phyloP scores from a whole-genome alignment of 2,113 vertebrate genomes.

The Crotalus helleri region DNA sequence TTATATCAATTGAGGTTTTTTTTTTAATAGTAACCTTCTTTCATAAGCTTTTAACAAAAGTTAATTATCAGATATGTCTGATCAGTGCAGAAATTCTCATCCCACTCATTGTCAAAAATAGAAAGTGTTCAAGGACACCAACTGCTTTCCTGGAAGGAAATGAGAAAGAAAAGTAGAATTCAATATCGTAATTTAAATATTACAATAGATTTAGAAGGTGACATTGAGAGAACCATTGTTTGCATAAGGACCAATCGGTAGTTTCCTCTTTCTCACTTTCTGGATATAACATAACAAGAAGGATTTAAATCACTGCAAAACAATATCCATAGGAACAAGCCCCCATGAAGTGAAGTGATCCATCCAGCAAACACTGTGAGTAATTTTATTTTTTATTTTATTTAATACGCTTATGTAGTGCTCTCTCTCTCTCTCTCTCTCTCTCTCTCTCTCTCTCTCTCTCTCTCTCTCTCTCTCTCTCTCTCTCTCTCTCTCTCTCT shows the following conservation, averaged over 20 bases:
- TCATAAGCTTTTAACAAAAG: not conserved
- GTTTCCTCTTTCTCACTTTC: not conserved
- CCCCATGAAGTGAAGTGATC: not conserved
- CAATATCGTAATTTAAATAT: not conserved
- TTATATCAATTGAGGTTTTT: not conserved
- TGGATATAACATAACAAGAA: not conserved
- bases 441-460: too few relatives aligned
- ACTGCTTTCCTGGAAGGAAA: not conserved
- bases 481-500: too few relatives aligned
- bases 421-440: too few relatives aligned
- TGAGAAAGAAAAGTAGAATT: not conserved
- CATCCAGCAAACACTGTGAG: not conserved
- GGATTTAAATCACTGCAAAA: not conserved
- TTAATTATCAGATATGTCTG: not conserved
- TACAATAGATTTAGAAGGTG: not conserved
- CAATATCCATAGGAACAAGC: not conserved
- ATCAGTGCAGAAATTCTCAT: not conserved
- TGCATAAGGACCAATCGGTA: not conserved
- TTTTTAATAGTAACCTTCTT: not conserved
- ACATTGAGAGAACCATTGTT: not conserved
- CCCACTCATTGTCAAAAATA: not conserved
- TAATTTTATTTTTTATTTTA: not conserved
- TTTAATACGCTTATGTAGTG: not conserved
- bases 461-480: too few relatives aligned
- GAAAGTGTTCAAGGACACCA: not conserved